phyloP scores from a whole-genome alignment of 2,113 vertebrate genomes.

The Crotalus tigris region DNA sequence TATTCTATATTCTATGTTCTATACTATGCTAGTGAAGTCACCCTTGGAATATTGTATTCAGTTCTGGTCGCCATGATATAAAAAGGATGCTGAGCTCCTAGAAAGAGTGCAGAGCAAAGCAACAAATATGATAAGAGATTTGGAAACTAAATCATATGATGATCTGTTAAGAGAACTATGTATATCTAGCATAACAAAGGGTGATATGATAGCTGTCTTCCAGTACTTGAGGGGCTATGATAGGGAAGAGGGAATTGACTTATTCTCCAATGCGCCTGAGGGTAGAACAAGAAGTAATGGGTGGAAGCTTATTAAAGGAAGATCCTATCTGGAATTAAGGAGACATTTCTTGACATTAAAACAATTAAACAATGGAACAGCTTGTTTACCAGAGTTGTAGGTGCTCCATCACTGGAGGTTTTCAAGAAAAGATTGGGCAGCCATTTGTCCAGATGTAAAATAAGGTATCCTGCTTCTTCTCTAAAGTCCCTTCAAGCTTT shows the following conservation, averaged over 20 bases:
- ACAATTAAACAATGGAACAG: neutral
- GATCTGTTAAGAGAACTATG: neutral
- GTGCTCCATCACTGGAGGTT: neutral
- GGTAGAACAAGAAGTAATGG: neutral
- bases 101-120: neutral
- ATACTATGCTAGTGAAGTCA: neutral
- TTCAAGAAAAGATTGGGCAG: neutral
- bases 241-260: neutral
- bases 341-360: neutral
- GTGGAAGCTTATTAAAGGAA: neutral
- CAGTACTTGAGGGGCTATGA: neutral
- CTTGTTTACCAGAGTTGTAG: neutral
- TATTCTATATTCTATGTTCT: neutral
- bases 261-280: neutral
- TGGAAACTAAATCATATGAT: neutral
- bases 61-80: neutral
- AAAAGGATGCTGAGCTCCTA: neutral
- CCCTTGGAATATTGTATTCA: neutral
- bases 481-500: neutral
- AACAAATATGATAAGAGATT: neutral
- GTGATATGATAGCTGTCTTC: neutral
- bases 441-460: neutral
- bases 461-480: neutral
- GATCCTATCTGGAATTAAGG: neutral
- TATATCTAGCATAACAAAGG: neutral